Evolutionary conservation across 2,888 invertebrate genomes (phyloP).

Genomic region (Crioceris asparagi): DNA sequence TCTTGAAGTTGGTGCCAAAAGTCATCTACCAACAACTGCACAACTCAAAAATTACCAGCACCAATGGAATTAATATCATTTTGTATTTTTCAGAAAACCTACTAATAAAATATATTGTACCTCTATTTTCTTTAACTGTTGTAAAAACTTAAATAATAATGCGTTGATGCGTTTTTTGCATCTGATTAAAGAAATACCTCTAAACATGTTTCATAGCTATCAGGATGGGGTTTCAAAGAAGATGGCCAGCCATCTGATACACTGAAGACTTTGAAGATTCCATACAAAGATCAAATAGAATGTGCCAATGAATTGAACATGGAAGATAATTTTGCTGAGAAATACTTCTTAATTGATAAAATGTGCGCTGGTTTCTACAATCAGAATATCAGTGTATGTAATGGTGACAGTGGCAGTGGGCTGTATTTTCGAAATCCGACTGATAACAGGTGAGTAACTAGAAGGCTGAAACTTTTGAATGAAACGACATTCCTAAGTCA

Average conservation of each 20-base stretch:
- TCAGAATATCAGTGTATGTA: conserved; percentile 13
- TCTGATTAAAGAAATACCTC: too few relatives aligned
- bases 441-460: conserved; percentile 9
- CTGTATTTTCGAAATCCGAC: conserved; percentile 13
- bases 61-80: too few relatives aligned
- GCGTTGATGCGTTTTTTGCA: too few relatives aligned
- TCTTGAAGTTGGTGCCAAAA: too few relatives aligned
- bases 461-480: too few relatives aligned
- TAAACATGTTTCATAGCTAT: conserved; percentile 12
- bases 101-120: too few relatives aligned
- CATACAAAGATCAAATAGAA: conserved; percentile 12
- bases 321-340: conserved; percentile 13
- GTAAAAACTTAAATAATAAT: too few relatives aligned
- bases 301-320: conserved; percentile 14
- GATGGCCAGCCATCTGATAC: conserved; percentile 10
- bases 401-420: conserved; percentile 17
- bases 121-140: too few relatives aligned
- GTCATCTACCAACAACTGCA: too few relatives aligned
- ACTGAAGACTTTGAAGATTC: conserved; percentile 12
- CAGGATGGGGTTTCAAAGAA: conserved; percentile 16
- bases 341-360: conserved; percentile 15
- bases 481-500: too few relatives aligned
- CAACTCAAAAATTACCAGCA: too few relatives aligned
- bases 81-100: too few relatives aligned
- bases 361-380: conserved; percentile 16